Evolutionary conservation across 2,797 vertebrate genomes (phyloP), one percentile per base, ranked within the genome.

Genomic region (Crocodylus rhombifer): DNA sequence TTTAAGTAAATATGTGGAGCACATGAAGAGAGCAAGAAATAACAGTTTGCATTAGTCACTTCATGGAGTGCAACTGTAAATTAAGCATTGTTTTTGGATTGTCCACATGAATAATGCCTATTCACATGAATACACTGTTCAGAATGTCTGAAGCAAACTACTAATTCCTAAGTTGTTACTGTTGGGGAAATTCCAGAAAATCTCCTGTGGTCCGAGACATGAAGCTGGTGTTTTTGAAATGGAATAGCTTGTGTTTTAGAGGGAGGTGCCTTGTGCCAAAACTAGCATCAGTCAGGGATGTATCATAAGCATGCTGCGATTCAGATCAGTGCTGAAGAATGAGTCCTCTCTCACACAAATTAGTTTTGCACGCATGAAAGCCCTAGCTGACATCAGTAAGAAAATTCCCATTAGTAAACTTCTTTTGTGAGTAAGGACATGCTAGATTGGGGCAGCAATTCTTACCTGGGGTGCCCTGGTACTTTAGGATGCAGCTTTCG

Each of bases 171-270:
- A 80, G 69, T 5, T n/a, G 20, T 96, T 95, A 88, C 82, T 28
- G 33, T 75, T 79, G 80, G 95, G 93, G 92, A 97, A 96, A 93
- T 97, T 87, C 91, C 88, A 87, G 4, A 55, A 82, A 33, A 6
- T 67, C 84, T 84, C 83, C 21, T 5, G 77, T 83, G 77, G 7
- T 58, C 77, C 80, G 82, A 74, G 83, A 67, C 0, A 12, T 78
- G 84, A 91, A 79, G 4, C 64, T 81, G 33, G 21, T n/a, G 14
- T 62, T 85, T 64, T 67, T 77, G 75, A 82, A 4, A 1, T 0
- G 0, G 73, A 85, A 64, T 65, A 78, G 64, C 80, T 36, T 21
- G 63, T 77, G 80, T 79, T 1, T 16, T n/a, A 20, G 73, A 82
- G 75, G 30, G 23, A 0, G 62, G 23, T 63, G 36, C 20, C 51